Conservation (phyloP, 2,797 vertebrate species). For the Sciaenops ocellatus region DNA sequence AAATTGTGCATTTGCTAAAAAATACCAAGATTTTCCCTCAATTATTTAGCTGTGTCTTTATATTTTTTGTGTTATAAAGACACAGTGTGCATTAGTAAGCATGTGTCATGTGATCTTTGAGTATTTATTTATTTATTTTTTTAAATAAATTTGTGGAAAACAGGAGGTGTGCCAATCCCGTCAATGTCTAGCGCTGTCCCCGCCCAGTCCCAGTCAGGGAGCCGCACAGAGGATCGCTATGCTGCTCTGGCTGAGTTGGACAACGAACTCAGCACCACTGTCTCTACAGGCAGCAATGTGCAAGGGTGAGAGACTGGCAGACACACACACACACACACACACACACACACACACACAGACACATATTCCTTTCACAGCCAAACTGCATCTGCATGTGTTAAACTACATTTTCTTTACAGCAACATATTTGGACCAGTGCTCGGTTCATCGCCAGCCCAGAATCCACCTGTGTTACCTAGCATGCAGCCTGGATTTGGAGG, state of each 20-base stretch:
- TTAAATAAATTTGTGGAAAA: constrained; percentile 55
- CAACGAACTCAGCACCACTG: constrained; percentile 91
- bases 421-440: constrained; percentile 93
- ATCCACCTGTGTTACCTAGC: constrained; percentile 88
- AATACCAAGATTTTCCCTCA: background rate
- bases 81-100: background rate
- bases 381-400: background rate
- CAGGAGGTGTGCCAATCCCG: constrained; percentile 81
- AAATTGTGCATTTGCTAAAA: constrained; percentile 1
- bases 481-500: constrained; percentile 94
- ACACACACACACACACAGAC: background rate
- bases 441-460: constrained; percentile 89
- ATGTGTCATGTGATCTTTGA: constrained; percentile 2
- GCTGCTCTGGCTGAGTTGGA: constrained; percentile 94
- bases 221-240: constrained; percentile 90
- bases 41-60: background rate
- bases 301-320: constrained; percentile 77
- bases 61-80: constrained; percentile 16
- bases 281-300: constrained; percentile 84
- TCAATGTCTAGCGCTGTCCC: constrained; percentile 85
- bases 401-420: constrained; percentile 71
- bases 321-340: constrained; percentile 1
- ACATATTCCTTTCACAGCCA: background rate
- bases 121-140: background rate
- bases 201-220: constrained; percentile 81